Conservation (phyloP, 2,888 invertebrate species). For the Polyommatus icarus region DNA sequence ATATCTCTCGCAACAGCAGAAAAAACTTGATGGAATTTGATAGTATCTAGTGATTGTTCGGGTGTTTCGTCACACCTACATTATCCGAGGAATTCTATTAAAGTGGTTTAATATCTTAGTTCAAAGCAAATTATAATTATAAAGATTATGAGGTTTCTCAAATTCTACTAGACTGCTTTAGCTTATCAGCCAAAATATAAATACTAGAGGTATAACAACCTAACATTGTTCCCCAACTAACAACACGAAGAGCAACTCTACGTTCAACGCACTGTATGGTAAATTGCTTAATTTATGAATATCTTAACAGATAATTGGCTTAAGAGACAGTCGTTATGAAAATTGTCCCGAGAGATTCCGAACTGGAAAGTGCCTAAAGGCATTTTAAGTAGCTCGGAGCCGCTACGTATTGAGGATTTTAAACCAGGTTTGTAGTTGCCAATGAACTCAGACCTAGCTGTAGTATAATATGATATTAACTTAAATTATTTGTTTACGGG, state of each 20-base stretch:
- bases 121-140: neutral
- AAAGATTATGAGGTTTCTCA: neutral
- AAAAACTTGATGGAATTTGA: constrained; percentile 14
- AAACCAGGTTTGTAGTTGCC: constrained; percentile 61
- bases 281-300: constrained; percentile 39
- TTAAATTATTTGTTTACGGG: constrained; percentile 12
- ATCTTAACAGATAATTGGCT: constrained; percentile 49
- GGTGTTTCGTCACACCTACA: neutral
- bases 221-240: neutral
- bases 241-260: neutral
- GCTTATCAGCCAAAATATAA: neutral
- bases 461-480: neutral
- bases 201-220: neutral
- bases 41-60: neutral
- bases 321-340: constrained; percentile 40
- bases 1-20: constrained; percentile 7
- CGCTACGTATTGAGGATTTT: constrained; percentile 55
- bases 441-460: constrained; percentile 47
- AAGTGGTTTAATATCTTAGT: neutral
- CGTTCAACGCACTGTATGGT: constrained; percentile 29
- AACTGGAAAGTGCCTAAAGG: constrained; percentile 41
- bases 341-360: constrained; percentile 50
- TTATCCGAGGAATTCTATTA: constrained; percentile 27
- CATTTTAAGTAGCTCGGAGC: constrained; percentile 47
- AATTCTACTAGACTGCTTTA: neutral